Base-by-base conservation (phyloP, 2,888 invertebrate species). In the Drosophila dives region DNA sequence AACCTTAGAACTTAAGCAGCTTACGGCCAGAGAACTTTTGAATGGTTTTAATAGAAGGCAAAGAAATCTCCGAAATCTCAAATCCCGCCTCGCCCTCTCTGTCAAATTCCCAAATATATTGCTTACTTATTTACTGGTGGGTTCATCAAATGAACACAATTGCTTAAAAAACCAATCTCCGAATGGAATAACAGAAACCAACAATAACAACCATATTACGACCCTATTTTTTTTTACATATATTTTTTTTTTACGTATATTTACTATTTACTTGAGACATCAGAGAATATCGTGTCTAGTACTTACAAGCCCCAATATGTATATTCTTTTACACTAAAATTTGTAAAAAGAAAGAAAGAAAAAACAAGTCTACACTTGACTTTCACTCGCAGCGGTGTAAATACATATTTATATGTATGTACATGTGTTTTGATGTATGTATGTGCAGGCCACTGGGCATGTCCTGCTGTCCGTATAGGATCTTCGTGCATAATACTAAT, bases 401-500 rank as follows among this genome's bases (percentile, higher is more conserved):
- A 50, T 32, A 42, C 36, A 40, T 55, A 54, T 38, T 17, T 17
- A 38, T 54, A 26, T 49, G 17, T 49, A 49, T 49, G 45, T 23
- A 45, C 45, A 45, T 8, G 45, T 40, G 20, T 20, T 34, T 38
- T 32, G 23, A 40, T 55, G 55, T 55, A 55, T 38, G 26, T 38
- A 40, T 55, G 34, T 61, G 33, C 40, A 61, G 33, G 23, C 53
- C 38, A 66, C 20, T 23, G 48, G 48, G 48, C 48, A 32, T 56
- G 45, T 48, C 36, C 8, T 32, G n/a, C 29, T 48, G n/a, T 45
- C 15, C 23, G 12, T 26, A n/a, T 20, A 33, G 11, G 8, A 2
- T 42, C 33, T 6, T 1, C 26, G 56, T 58, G 29, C 55, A 55
- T 12, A 45, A 34, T 64, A 54, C 56, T 77, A 38, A 77, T 73